Base-by-base conservation (phyloP, 2,113 vertebrate species). In the Ibidorhyncha struthersii region DNA sequence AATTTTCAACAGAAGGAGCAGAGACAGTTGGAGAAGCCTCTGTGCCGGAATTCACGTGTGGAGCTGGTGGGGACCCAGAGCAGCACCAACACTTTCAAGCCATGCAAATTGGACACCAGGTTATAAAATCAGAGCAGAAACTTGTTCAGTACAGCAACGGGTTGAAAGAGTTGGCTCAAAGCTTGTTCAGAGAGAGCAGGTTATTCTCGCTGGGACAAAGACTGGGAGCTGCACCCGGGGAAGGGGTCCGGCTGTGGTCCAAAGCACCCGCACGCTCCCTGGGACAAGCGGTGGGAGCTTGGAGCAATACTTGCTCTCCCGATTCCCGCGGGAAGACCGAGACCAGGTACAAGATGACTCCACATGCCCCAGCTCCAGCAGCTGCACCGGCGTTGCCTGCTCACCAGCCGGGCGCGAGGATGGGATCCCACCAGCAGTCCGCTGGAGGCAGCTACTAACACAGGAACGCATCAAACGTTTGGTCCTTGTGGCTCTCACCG, bases 51-150 rank as follows among this genome's bases (percentile, higher is more conserved):
- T 20, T 26, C 45, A 43, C 20, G n/a, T 2, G 0, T 14, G 32
- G 67, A 82, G 38, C 66, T 47, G 34, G 40, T 7, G 26, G 43
- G 43, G 25, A 79, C 22, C 27, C 11, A 14, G 20, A 65, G 41
- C 59, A 78, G 43, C 4, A 1, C 30, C 67, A 66, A 22, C 12
- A 21, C 26, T 45, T 52, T 19, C 4, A 55, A 50, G 20, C 7
- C 0, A 0, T 2, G 20, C 43, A 30, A 82, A 52, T 0, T 4
- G 29, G 41, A 49, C 50, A 62, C 5, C 25, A 20, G n/a, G 13
- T 5, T 34, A 45, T 50, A 12, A 69, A 69, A 72, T 12, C 27
- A 77, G 41, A 91, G 87, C 45, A 89, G 58, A 30, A 76, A 41
- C 25, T 38, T 36, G 27, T 38, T 43, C n/a, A 14, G 34, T 8